Conservation (phyloP, 2,888 invertebrate species). For the Dasypogon diadema region DNA sequence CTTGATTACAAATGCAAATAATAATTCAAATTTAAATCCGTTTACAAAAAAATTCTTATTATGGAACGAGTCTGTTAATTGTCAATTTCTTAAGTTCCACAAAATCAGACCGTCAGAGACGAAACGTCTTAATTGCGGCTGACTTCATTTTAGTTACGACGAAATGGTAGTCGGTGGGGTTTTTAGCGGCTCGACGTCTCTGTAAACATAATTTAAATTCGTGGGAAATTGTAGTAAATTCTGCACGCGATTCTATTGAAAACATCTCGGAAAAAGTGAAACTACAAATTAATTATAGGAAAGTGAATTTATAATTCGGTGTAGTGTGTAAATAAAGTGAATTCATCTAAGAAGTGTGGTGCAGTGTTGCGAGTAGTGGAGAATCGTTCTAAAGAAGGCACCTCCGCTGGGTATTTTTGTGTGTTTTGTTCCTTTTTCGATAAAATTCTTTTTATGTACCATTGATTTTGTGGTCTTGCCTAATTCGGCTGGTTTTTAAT, state of each 20-base stretch:
- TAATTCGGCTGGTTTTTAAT: slow-evolving; percentile 30
- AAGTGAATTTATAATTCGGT: background rate
- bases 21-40: too few relatives aligned
- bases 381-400: slow-evolving; percentile 13
- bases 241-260: background rate
- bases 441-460: slow-evolving; percentile 19
- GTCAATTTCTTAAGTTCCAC: background rate
- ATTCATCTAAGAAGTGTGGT: background rate
- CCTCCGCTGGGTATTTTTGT: slow-evolving; percentile 36
- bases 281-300: background rate
- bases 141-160: slow-evolving; percentile 38
- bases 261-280: background rate
- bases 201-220: background rate
- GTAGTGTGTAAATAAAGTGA: background rate
- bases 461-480: slow-evolving; percentile 35
- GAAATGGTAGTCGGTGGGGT: slow-evolving; percentile 34
- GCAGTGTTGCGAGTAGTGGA: background rate
- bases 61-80: background rate
- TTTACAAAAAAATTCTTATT: too few relatives aligned
- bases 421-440: slow-evolving; percentile 34
- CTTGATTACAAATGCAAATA: too few relatives aligned
- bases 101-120: too few relatives aligned
- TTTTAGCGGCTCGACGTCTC: background rate
- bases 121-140: too few relatives aligned
- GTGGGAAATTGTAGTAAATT: background rate